phyloP scores from a whole-genome alignment of 2,888 invertebrate species.

The Ceratothoa steindachneri region DNA sequence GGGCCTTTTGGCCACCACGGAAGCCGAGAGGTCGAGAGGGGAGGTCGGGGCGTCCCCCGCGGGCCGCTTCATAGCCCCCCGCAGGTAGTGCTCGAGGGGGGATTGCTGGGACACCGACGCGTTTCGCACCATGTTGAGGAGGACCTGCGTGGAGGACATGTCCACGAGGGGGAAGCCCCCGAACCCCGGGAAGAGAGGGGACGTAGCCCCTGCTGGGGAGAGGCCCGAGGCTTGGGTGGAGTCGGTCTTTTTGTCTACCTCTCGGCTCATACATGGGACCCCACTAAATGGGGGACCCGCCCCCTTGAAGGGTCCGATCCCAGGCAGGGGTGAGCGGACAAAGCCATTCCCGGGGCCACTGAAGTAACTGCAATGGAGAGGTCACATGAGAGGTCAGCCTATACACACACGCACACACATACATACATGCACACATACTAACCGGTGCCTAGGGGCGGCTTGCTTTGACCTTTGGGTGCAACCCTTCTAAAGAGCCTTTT shows the following conservation, averaged over 20 bases:
- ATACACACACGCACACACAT: too few relatives aligned
- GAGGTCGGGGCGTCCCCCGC: conserved; percentile 46
- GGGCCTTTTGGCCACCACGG: conserved; percentile 56
- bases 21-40: conserved; percentile 50
- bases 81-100: conserved; percentile 56
- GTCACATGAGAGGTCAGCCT: background rate
- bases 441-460: too few relatives aligned
- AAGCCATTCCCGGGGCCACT: conserved; percentile 62
- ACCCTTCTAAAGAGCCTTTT: too few relatives aligned
- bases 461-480: too few relatives aligned
- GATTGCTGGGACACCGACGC: conserved; percentile 54
- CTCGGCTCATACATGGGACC: conserved; percentile 20
- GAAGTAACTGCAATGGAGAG: conserved; percentile 57
- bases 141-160: conserved; percentile 78
- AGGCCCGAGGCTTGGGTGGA: background rate
- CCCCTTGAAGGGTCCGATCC: conserved; percentile 28
- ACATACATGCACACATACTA: too few relatives aligned
- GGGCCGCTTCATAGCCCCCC: conserved; percentile 46
- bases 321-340: conserved; percentile 51
- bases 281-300: conserved; percentile 33
- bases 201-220: background rate
- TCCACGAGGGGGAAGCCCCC: conserved; percentile 71
- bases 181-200: conserved; percentile 15
- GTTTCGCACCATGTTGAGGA: conserved; percentile 61
- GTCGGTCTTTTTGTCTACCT: background rate